These are phyloP conservation scores for Andrena dorsata DNA, from an alignment of 2,888 invertebrate species.

Conservation along the genomic window DNA sequence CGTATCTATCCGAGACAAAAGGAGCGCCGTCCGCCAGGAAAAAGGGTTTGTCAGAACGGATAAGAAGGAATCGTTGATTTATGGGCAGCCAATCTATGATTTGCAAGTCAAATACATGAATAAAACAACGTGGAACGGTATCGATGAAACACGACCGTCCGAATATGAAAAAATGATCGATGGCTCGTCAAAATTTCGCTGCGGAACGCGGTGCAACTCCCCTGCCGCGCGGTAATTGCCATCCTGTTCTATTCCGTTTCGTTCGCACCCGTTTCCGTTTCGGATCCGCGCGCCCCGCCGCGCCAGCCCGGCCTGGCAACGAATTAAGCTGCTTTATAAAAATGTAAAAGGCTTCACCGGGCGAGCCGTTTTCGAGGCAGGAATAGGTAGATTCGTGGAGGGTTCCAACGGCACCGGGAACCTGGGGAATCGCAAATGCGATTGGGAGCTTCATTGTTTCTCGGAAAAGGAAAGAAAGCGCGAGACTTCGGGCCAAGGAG, in stretches of 20 bases:
- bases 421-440: constrained; percentile 80
- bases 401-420: constrained; percentile 58
- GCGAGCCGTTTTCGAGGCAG: constrained; percentile 68
- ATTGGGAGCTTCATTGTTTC: constrained; percentile 81
- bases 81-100: constrained; percentile 61
- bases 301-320: constrained; percentile 66
- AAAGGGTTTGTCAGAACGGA: constrained; percentile 15
- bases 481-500: constrained; percentile 85
- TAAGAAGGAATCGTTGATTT: constrained; percentile 61
- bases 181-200: constrained; percentile 64
- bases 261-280: constrained; percentile 51
- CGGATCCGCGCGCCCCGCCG: constrained; percentile 43
- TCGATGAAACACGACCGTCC: constrained; percentile 56
- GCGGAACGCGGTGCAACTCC: constrained; percentile 21
- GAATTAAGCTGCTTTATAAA: constrained; percentile 80
- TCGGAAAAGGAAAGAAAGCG: constrained; percentile 64
- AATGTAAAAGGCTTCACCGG: constrained; percentile 77
- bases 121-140: constrained; percentile 60
- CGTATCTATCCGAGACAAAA: neutral
- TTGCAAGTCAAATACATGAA: constrained; percentile 64
- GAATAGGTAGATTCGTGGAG: constrained; percentile 32
- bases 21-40: neutral
- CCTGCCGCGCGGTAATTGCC: constrained; percentile 33
- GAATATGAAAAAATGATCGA: constrained; percentile 66
- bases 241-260: constrained; percentile 53